A percentile compares a stretch with the other conserved stretches of the same genome.
phyloP scores from a whole-genome alignment of 2,113 vertebrate genomes.

The Egretta garzetta region DNA sequence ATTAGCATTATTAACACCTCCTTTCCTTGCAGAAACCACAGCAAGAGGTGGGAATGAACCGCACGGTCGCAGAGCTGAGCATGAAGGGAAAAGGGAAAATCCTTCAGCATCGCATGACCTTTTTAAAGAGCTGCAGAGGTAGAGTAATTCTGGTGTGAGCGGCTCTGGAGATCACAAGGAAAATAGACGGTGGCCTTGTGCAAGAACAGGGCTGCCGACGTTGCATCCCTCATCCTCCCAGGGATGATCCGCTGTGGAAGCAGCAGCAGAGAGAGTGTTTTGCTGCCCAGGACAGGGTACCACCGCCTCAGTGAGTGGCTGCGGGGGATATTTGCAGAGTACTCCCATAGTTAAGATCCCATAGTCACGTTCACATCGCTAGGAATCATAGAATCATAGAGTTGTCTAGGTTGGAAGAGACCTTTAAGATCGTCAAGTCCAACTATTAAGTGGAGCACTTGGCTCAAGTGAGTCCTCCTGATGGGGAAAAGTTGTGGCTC shows the following conservation, averaged over 20 bases:
- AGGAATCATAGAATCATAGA: not conserved
- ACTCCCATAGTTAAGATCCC: fast-evolving
- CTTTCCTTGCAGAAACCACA: not conserved
- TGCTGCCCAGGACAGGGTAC: not conserved
- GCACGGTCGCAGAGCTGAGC: not conserved
- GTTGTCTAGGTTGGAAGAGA: too few relatives aligned
- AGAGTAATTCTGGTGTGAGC: not conserved
- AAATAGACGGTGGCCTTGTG: not conserved
- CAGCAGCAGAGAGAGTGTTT: not conserved
- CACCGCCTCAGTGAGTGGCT: not conserved
- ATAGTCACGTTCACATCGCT: fast-evolving
- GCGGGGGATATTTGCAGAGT: not conserved
- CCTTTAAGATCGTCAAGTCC: too few relatives aligned
- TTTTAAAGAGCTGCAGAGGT: not conserved
- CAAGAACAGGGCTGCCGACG: fast-evolving
- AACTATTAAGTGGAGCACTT: not conserved
- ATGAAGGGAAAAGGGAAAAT: not conserved
- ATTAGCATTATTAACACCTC: not conserved
- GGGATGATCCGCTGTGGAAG: fast-evolving
- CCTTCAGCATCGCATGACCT: not conserved
- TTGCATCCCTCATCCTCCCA: not conserved
- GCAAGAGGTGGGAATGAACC: not conserved
- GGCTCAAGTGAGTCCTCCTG: not conserved
- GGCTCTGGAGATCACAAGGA: not conserved
- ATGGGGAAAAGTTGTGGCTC: not conserved